phyloP scores from a whole-genome alignment of 2,888 invertebrate species.

The Philonicus albiceps region DNA sequence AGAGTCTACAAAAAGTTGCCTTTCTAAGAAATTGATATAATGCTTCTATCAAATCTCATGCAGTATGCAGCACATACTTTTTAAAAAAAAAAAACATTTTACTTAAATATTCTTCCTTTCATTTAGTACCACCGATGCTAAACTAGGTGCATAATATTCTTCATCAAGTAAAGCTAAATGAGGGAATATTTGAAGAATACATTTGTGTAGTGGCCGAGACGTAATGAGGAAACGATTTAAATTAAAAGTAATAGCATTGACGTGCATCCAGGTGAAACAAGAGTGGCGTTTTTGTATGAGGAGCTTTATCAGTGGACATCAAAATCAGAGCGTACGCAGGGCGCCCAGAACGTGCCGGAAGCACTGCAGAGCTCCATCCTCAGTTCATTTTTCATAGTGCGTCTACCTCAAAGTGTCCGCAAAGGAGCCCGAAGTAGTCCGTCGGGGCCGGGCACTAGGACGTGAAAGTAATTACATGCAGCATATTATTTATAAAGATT shows the following conservation, averaged over 20 bases:
- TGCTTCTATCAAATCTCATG: too few relatives aligned
- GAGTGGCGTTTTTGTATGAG: background rate
- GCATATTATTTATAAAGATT: constrained; percentile 23
- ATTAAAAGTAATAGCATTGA: background rate
- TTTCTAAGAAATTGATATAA: too few relatives aligned
- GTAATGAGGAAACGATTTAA: background rate
- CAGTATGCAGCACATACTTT: too few relatives aligned
- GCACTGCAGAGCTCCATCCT: background rate
- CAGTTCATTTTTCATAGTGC: background rate
- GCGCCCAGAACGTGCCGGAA: background rate
- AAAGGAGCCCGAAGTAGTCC: background rate
- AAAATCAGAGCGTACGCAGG: background rate
- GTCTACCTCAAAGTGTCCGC: background rate
- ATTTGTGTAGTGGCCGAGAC: background rate
- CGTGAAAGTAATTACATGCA: background rate
- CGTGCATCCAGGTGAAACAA: background rate
- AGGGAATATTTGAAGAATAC: background rate
- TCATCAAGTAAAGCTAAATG: background rate
- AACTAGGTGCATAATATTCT: too few relatives aligned
- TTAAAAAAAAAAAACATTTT: background rate
- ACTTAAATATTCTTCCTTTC: background rate
- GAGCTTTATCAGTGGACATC: background rate
- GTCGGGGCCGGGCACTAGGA: background rate
- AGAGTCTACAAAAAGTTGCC: too few relatives aligned
- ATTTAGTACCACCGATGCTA: background rate